Conservation (phyloP, 2,888 invertebrate genomes). For the Dorcus parallelipipedus region DNA sequence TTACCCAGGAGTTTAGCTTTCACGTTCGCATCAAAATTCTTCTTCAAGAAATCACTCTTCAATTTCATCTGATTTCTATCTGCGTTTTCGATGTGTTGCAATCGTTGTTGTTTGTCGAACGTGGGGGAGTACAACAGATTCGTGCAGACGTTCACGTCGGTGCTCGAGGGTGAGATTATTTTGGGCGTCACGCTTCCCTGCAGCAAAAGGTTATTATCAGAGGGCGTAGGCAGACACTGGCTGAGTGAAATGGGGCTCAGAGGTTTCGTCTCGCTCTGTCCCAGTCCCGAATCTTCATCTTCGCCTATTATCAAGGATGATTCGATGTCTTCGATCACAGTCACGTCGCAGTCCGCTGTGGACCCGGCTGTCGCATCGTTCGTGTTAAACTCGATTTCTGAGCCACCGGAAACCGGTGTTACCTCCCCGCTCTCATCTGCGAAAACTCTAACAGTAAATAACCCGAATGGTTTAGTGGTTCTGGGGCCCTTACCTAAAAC, state of each 20-base stretch:
- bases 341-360: constrained; percentile 57
- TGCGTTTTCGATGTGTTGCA: constrained; percentile 33
- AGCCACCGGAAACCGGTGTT: constrained; percentile 66
- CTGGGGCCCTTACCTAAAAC: constrained; percentile 11
- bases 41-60: constrained; percentile 25
- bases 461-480: neutral
- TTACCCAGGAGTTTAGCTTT: constrained; percentile 30
- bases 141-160: constrained; percentile 30
- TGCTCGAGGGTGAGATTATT: constrained; percentile 3
- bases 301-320: constrained; percentile 26
- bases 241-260: constrained; percentile 1
- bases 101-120: constrained; percentile 14
- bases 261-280: neutral
- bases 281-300: constrained; percentile 17
- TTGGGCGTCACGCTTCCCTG: constrained; percentile 4
- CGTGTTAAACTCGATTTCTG: constrained; percentile 64
- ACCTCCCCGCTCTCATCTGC: constrained; percentile 56
- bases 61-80: constrained; percentile 30
- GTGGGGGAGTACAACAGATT: constrained; percentile 30
- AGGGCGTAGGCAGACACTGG: neutral
- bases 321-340: constrained; percentile 49
- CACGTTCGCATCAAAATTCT: constrained; percentile 15
- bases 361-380: constrained; percentile 68
- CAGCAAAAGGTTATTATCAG: constrained; percentile 28
- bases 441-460: constrained; percentile 3